Percentiles rank a stretch among this genome's conserved stretches.
Conservation (phyloP, 2,113 vertebrate species). For the Nannobrachium achirus region DNA sequence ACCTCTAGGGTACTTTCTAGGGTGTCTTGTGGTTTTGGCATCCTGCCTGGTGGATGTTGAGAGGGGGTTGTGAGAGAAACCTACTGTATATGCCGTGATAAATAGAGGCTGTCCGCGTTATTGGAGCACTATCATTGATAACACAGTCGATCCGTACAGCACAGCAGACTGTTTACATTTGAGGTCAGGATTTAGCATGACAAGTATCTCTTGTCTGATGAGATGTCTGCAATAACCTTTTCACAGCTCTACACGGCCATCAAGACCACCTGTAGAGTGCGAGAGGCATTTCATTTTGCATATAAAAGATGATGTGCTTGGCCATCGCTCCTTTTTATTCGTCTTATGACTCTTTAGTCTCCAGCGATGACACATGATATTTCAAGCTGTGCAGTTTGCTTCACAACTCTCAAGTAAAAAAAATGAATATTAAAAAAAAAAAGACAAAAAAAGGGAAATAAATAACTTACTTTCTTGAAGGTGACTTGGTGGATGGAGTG, state of each 20-base stretch:
- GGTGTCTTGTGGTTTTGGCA: not conserved
- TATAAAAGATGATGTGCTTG: constrained; percentile 42
- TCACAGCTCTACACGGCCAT: constrained; percentile 55
- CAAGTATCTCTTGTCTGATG: constrained; percentile 39
- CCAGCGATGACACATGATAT: constrained; percentile 13
- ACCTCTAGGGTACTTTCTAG: not conserved
- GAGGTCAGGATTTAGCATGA: constrained; percentile 44
- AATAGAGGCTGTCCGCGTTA: not conserved
- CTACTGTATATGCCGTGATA: not conserved
- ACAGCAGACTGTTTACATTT: constrained; percentile 34
- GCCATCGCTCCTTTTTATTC: constrained; percentile 17
- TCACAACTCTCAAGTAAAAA: constrained; percentile 10
- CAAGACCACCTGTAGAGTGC: constrained; percentile 58
- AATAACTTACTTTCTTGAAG: constrained; percentile 30
- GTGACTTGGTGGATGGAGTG: constrained; percentile 44
- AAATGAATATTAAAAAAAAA: no score
- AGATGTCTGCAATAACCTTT: constrained; percentile 72
- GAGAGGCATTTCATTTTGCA: constrained; percentile 40
- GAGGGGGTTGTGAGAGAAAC: not conserved
- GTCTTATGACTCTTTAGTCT: constrained; percentile 28
- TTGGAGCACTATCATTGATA: not conserved
- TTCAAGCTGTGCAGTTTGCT: constrained; percentile 37
- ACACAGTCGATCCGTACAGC: no score
- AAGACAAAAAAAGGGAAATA: constrained; percentile 9
- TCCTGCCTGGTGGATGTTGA: not conserved